A percentile compares a stretch with the other conserved stretches of the same genome.
These are phyloP conservation scores for Cacajao melanocephalus DNA, from an alignment of 2,797 vertebrate genomes.

Conservation along the genomic window DNA sequence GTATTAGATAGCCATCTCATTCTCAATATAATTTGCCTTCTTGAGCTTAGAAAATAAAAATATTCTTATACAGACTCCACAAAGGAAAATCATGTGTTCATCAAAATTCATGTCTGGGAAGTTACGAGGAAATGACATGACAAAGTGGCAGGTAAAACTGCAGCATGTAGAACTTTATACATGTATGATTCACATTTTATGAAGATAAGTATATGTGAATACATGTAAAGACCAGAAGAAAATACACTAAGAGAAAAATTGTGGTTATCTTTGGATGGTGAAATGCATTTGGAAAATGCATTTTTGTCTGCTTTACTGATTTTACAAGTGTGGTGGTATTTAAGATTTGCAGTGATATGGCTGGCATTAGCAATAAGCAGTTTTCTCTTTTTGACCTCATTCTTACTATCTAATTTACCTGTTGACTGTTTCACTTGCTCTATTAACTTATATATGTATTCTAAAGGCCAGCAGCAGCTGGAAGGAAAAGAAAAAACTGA, in stretches of 20 bases:
- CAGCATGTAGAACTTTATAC: neutral
- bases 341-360: neutral
- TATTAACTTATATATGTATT: constrained; percentile 22
- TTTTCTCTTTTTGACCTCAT: constrained; percentile 58
- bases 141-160: constrained; percentile 29
- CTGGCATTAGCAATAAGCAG: constrained; percentile 8
- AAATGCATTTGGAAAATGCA: constrained; percentile 20
- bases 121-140: neutral
- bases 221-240: neutral
- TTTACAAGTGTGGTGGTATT: constrained; percentile 65
- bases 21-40: neutral
- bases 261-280: constrained; percentile 30
- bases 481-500: constrained; percentile 38
- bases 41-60: constrained; percentile 47
- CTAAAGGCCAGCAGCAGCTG: constrained; percentile 29
- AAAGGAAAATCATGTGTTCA: constrained; percentile 35
- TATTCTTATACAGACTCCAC: neutral
- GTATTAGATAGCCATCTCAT: neutral
- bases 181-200: neutral
- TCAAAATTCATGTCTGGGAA: constrained; percentile 54
- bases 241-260: neutral
- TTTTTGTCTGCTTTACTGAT: constrained; percentile 51
- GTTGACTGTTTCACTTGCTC: constrained; percentile 58
- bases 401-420: constrained; percentile 56
- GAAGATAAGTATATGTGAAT: constrained; percentile 3